phyloP scores from a whole-genome alignment of 2,888 invertebrate genomes.

The Caenorhabditis imperialis region DNA sequence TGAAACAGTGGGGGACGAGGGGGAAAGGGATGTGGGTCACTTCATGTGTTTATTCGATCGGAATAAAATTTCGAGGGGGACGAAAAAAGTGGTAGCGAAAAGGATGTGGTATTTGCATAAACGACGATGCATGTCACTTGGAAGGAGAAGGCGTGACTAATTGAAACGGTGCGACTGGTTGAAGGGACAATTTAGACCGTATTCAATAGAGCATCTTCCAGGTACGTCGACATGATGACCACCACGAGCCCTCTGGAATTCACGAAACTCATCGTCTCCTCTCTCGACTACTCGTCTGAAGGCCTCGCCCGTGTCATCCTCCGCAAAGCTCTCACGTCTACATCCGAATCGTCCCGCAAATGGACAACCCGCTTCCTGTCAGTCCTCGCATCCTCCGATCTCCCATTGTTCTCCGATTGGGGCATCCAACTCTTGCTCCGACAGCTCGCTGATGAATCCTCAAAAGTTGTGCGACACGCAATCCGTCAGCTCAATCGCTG shows the following conservation, averaged over 20 bases:
- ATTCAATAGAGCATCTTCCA: constrained; percentile 2
- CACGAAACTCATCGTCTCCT: constrained; percentile 92
- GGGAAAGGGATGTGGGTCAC: constrained; percentile 42
- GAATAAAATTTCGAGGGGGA: constrained; percentile 9
- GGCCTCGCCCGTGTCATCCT: constrained; percentile 82
- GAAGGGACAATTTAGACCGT: not conserved
- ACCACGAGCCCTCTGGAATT: constrained; percentile 90
- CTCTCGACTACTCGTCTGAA: constrained; percentile 85
- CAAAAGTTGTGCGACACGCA: constrained; percentile 80
- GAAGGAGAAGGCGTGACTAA: constrained; percentile 11
- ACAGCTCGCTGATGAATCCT: constrained; percentile 89
- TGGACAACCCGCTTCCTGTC: constrained; percentile 94
- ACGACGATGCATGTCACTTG: not conserved
- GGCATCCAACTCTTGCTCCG: constrained; percentile 88
- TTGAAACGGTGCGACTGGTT: constrained; percentile 16
- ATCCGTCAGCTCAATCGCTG: constrained; percentile 53
- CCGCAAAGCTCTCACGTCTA: constrained; percentile 80
- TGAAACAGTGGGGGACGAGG: constrained; percentile 11
- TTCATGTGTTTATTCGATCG: constrained; percentile 40
- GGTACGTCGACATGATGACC: constrained; percentile 81
- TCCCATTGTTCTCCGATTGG: constrained; percentile 83
- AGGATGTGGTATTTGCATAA: constrained; percentile 50
- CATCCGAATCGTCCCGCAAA: constrained; percentile 81
- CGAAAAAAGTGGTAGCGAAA: not conserved
- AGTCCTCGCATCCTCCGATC: constrained; percentile 86